Evolutionary conservation across 2,797 vertebrate species (phyloP), one percentile per base, ranked within the genome.

Genomic region (Eulemur albifrons): DNA sequence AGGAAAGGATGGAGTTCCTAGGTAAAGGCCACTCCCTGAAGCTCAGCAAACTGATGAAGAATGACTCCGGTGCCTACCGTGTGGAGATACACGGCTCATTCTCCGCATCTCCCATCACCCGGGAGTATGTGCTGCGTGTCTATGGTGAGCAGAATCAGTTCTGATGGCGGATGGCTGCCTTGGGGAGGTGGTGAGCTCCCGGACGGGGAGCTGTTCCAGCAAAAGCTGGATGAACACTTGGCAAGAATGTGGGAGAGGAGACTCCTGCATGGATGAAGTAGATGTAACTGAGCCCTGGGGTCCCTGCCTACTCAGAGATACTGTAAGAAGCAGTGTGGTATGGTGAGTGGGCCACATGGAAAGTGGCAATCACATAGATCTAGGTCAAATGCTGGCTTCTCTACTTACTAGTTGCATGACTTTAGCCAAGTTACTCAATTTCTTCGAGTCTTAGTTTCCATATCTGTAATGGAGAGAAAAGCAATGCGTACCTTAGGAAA

Each of bases 111-210:
- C 65, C 43, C 45, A 17, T 91, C 86, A 94, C 0, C 27, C 63
- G 65, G 79, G 4, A 81, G 4, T 97, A 96, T n/a, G 18, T 13
- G 70, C 93, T 97, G 43, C 79, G 0, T 45, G 95, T 97, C 70
- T 97, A 97, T 5, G 97, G 97, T 97, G 76, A 97, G 97, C 75
- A 75, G 50, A 81, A n/a, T 79, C 54, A 8, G 4, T 38, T 90
- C 54, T 43, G 43, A 35, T 43, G 0, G 75, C 30, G 11, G 65
- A 38, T 40, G 27, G 43, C 43, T 70, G 27, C 21, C 69, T 52
- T 35, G 30, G 18, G 5, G 85, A 76, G 32, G 20, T 87, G 38
- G 23, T 77, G 52, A 20, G 61, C 27, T 48, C 52, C 32, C 23
- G 45, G 35, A 54, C 32, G 63, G 23, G 4, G 21, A 57, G 43